These are phyloP conservation scores for Drosophila ogumai DNA, from an alignment of 1,140 invertebrate genomes.

Conservation along the genomic window DNA sequence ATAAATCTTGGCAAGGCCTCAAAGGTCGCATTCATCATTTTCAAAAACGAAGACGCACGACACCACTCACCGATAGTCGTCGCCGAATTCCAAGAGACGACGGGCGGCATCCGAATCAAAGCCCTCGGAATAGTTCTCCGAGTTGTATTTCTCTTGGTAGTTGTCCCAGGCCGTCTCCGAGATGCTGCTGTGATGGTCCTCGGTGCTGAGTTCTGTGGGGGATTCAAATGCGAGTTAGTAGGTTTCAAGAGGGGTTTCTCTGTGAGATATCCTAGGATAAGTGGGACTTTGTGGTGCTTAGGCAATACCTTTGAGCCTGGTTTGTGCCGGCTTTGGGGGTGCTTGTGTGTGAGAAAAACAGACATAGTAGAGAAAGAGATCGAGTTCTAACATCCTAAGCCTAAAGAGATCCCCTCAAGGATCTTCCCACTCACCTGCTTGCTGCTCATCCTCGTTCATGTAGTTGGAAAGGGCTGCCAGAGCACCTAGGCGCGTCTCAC, in stretches of 20 bases:
- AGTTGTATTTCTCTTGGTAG: conserved; percentile 96
- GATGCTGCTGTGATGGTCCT: conserved; percentile 91
- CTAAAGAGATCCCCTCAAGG: not conserved
- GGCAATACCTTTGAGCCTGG: conserved; percentile 74
- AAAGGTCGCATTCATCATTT: conserved; percentile 17
- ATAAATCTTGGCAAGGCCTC: conserved; percentile 40
- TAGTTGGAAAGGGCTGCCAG: conserved; percentile 80
- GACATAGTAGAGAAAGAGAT: conserved; percentile 35
- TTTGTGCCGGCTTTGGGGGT: conserved; percentile 76
- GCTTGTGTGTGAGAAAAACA: conserved; percentile 72
- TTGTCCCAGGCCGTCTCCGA: conserved; percentile 94
- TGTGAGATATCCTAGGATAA: not conserved
- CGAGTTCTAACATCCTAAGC: not conserved
- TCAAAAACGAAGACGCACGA: conserved; percentile 57
- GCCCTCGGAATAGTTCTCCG: conserved; percentile 95
- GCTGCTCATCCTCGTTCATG: conserved; percentile 79
- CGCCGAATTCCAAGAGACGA: conserved; percentile 93
- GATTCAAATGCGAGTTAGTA: not conserved
- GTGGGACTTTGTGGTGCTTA: conserved; percentile 40
- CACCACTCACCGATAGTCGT: conserved; percentile 91
- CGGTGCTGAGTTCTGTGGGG: conserved; percentile 85
- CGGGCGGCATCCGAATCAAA: conserved; percentile 93
- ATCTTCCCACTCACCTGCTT: conserved; percentile 70
- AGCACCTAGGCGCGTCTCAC: conserved; percentile 73
- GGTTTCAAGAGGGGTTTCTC: not conserved